Evolutionary conservation across 2,113 vertebrate species (phyloP).

Genomic region (Progne subis): DNA sequence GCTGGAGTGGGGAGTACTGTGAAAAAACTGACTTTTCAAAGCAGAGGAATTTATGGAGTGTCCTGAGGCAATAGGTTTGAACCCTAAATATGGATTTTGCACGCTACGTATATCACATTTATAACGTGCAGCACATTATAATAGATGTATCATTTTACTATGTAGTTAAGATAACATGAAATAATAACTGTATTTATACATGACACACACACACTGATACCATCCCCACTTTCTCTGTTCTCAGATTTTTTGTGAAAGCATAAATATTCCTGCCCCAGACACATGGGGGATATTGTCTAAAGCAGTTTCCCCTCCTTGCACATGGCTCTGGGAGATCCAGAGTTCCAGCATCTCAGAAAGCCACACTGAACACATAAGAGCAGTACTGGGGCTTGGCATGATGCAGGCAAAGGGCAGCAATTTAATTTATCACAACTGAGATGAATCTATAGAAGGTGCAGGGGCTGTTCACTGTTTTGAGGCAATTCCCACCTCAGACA

Average conservation of each 20-base stretch:
- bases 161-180: background rate
- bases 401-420: background rate
- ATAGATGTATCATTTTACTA: background rate
- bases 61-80: background rate
- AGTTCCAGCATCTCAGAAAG: background rate
- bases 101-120: background rate
- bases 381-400: background rate
- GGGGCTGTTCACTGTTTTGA: background rate
- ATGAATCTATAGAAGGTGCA: background rate
- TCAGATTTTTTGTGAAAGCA: background rate
- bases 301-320: background rate
- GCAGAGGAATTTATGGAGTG: background rate
- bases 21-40: background rate
- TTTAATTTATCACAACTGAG: background rate
- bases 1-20: background rate
- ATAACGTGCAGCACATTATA: background rate
- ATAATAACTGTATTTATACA: background rate
- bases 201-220: background rate
- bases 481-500: background rate
- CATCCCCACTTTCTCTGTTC: background rate
- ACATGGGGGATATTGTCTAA: rapidly evolving
- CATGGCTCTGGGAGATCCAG: background rate
- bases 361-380: background rate
- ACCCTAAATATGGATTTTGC: background rate
- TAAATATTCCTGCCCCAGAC: background rate